Conservation (phyloP, 2,113 vertebrate genomes). For the Forbesichthys agassizii region DNA sequence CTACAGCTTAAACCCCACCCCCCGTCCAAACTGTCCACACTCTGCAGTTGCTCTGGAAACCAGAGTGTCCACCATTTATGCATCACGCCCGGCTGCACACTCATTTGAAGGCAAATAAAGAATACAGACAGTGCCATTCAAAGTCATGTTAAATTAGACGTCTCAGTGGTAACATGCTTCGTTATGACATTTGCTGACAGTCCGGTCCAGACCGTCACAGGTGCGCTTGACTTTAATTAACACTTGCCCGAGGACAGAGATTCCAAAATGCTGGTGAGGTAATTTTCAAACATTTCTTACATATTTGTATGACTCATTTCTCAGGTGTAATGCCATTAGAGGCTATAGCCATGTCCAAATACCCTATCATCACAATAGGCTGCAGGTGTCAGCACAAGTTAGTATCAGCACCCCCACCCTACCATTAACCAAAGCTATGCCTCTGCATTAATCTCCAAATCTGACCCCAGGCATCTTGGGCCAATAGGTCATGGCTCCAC, state of each 20-base stretch:
- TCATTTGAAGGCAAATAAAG: constrained; percentile 6
- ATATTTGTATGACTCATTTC: background rate
- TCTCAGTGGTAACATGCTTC: constrained; percentile 22
- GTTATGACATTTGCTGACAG: constrained; percentile 34
- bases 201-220: constrained; percentile 31
- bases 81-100: background rate
- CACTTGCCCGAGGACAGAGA: constrained; percentile 28
- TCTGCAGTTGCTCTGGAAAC: background rate
- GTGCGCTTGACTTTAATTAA: constrained; percentile 37
- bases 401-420: constrained; percentile 36
- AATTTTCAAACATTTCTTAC: constrained; percentile 36
- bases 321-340: constrained; percentile 47
- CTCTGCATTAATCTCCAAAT: constrained; percentile 56
- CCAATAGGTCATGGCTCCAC: constrained; percentile 43
- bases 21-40: background rate
- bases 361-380: constrained; percentile 55
- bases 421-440: constrained; percentile 58
- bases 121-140: constrained; percentile 17
- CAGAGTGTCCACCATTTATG: constrained; percentile 11
- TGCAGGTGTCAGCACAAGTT: constrained; percentile 60
- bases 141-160: constrained; percentile 15
- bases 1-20: constrained; percentile 18
- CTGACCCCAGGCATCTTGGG: constrained; percentile 40
- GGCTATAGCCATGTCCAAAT: constrained; percentile 62
- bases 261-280: constrained; percentile 30